phyloP scores from a whole-genome alignment of 2,797 vertebrate species.

The Chloroceryle inda region DNA sequence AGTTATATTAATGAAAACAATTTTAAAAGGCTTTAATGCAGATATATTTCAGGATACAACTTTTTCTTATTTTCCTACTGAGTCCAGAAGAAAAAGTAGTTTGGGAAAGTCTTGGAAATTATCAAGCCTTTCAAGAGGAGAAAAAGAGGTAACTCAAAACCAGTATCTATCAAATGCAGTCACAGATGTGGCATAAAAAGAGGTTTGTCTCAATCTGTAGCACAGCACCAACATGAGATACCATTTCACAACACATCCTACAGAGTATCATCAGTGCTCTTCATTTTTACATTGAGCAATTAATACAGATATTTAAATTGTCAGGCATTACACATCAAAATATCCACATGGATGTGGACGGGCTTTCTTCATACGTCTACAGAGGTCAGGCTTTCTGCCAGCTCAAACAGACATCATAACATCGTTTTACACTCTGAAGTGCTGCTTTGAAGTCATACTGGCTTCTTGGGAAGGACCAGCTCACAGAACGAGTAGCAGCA shows the following conservation, averaged over 20 bases:
- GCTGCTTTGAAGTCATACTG: constrained; percentile 16
- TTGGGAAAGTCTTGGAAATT: neutral
- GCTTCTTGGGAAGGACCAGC: neutral
- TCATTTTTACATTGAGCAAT: neutral
- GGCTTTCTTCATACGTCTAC: neutral
- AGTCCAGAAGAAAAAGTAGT: neutral
- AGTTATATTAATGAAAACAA: neutral
- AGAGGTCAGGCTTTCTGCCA: constrained; percentile 2
- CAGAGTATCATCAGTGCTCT: neutral
- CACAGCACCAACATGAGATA: neutral
- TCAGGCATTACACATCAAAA: neutral
- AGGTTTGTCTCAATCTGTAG: neutral
- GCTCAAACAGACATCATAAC: neutral
- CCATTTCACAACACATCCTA: neutral
- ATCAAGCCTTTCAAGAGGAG: neutral
- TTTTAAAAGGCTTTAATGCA: neutral
- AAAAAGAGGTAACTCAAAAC: neutral
- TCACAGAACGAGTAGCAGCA: neutral
- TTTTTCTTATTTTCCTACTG: neutral
- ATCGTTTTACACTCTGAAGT: neutral
- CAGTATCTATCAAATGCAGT: neutral
- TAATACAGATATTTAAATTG: neutral
- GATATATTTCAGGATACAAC: neutral
- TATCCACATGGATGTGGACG: neutral
- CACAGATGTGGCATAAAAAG: neutral